Evolutionary conservation across 2,797 vertebrate genomes (phyloP), one percentile per base, ranked within the genome.

Genomic region (Austrolebias charrua): DNA sequence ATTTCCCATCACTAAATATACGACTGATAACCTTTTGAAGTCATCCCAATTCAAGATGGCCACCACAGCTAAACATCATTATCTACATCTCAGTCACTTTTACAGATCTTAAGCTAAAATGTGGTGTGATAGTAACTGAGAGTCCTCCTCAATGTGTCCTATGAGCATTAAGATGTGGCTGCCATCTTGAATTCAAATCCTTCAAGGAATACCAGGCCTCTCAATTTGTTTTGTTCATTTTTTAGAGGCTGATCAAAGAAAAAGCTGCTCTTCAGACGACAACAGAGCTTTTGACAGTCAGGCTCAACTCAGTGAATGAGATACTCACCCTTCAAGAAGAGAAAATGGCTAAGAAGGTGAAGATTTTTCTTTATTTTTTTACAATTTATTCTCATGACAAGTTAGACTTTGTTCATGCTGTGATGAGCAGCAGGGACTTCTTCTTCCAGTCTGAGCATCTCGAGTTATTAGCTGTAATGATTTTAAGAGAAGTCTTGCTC

Each of bases 271-370:
- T 96, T 67, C 89, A 86, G 75, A 82, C 73, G 43, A 94, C 93
- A 0, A 60, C 80, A 0, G 94, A 95, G 68, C 91, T 97, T 69
- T 83, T 96, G 79, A 93, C 92, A 20, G 88, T 96, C 53, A 89
- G 95, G 4, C 88, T 97, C 20, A 88, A 93, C 61, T 94, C 94
- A 53, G 89, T 94, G 33, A 92, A 81, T 16, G 92, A 95, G 63
- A 95, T 97, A 70, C 87, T 96, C 7, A 5, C 79, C 53, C 90
- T 96, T 16, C 96, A 96, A 88, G 96, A 96, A 76, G 88, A 89
- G 53, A 92, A 94, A 73, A 85, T 95, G 49, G 69, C 84, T 44
- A 89, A 92, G 56, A 90, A 92, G 88, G 94, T 95, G 50, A 53
- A 73, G 63, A 18, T 35, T 64, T 58, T 0, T 6, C 1, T 55